Conservation (phyloP, 2,113 vertebrate genomes). For the Mystacornis crossleyi region DNA sequence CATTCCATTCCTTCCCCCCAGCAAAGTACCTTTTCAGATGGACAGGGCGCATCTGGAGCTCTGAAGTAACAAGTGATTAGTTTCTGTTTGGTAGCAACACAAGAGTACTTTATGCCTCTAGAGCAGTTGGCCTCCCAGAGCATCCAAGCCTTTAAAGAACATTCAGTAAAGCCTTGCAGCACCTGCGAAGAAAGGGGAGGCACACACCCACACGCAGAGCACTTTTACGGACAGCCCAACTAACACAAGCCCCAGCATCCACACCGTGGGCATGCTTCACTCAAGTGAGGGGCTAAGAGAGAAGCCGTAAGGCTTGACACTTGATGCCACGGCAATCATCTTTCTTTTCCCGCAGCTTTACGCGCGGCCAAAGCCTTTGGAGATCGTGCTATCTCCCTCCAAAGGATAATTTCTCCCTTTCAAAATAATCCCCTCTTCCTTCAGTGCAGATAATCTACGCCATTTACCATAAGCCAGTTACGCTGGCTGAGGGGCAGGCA, state of each 20-base stretch:
- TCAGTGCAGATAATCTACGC: slow-evolving; percentile 27
- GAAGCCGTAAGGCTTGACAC: not conserved
- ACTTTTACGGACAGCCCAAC: not conserved
- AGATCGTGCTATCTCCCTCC: slow-evolving; percentile 7
- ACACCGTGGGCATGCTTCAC: not conserved
- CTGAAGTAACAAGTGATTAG: not conserved
- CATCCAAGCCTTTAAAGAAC: not conserved
- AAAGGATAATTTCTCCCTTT: slow-evolving; percentile 49
- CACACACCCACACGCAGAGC: not conserved
- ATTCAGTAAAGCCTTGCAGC: not conserved
- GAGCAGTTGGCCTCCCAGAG: not conserved
- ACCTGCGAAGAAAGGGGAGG: slow-evolving; percentile 10
- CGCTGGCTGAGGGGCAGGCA: not conserved
- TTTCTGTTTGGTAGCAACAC: not conserved
- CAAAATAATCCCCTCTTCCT: slow-evolving; percentile 49
- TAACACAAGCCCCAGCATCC: not conserved
- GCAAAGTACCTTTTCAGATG: not conserved
- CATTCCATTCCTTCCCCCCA: not conserved
- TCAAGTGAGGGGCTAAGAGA: not conserved
- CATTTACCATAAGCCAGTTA: slow-evolving; percentile 47
- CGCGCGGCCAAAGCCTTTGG: slow-evolving; percentile 32
- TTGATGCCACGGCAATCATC: not conserved
- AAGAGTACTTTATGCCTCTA: not conserved
- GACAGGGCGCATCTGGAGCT: not conserved
- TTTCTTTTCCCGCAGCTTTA: not conserved